phyloP scores from a whole-genome alignment of 2,113 vertebrate genomes.

The Emberiza fucata region DNA sequence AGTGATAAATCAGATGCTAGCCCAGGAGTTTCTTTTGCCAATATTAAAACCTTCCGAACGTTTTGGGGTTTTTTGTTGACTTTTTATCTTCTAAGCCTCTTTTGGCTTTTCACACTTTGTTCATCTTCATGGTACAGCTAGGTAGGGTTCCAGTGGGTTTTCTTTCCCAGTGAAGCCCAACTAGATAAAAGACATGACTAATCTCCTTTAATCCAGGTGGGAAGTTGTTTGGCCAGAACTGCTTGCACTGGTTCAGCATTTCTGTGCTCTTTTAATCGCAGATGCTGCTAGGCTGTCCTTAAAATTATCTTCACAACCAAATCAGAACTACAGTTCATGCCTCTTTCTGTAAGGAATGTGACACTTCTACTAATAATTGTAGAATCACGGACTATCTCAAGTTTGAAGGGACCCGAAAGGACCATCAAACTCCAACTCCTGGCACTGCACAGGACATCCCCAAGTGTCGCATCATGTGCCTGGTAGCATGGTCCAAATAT shows the following conservation, averaged over 20 bases:
- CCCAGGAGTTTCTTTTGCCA: neutral
- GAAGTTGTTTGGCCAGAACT: neutral
- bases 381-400: neutral
- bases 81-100: neutral
- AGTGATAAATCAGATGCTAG: neutral
- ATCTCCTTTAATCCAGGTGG: neutral
- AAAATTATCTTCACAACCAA: neutral
- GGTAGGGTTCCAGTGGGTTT: neutral
- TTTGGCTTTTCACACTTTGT: accelerated
- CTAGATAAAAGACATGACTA: neutral
- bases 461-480: neutral
- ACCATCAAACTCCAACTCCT: neutral
- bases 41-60: neutral
- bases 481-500: neutral
- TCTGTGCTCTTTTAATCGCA: neutral
- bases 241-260: neutral
- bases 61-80: neutral
- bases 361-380: neutral
- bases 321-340: neutral
- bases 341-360: neutral
- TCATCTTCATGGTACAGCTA: neutral
- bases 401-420: neutral
- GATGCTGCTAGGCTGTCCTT: neutral
- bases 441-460: neutral
- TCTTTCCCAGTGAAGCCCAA: neutral